Conservation (phyloP, 2,888 invertebrate genomes). For the Lycaena phlaeas region DNA sequence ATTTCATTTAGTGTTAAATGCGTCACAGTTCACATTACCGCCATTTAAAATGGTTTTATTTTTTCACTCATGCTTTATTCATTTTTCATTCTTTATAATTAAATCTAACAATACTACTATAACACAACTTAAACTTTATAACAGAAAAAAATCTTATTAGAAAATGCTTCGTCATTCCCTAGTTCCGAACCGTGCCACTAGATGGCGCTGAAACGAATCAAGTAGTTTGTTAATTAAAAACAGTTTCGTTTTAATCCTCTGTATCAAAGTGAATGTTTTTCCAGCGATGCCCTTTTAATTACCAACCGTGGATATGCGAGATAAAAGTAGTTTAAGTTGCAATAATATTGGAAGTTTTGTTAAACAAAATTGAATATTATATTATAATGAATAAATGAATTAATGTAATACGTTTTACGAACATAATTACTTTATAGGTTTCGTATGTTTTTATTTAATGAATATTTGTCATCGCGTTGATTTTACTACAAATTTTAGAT, state of each 20-base stretch:
- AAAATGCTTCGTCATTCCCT: background rate
- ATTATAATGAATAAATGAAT: too few species aligned
- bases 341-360: conserved; percentile 10
- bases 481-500: too few species aligned
- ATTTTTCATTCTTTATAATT: background rate
- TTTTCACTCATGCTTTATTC: too few species aligned
- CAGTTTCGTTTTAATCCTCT: conserved; percentile 25
- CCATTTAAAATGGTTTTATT: too few species aligned
- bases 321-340: conserved; percentile 7
- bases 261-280: conserved; percentile 39
- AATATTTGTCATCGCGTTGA: too few species aligned
- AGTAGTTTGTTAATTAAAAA: conserved; percentile 21
- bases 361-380: background rate
- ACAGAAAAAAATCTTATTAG: background rate
- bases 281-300: conserved; percentile 50
- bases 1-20: too few species aligned
- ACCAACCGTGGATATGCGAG: conserved; percentile 21
- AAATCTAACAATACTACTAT: too few species aligned
- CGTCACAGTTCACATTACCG: too few species aligned
- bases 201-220: conserved; percentile 38
- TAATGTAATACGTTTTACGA: too few species aligned
- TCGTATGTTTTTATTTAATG: too few species aligned
- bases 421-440: too few species aligned
- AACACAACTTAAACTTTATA: too few species aligned
- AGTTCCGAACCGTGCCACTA: conserved; percentile 23